phyloP scores from a whole-genome alignment of 2,888 invertebrate species.

The Metellina segmentata region DNA sequence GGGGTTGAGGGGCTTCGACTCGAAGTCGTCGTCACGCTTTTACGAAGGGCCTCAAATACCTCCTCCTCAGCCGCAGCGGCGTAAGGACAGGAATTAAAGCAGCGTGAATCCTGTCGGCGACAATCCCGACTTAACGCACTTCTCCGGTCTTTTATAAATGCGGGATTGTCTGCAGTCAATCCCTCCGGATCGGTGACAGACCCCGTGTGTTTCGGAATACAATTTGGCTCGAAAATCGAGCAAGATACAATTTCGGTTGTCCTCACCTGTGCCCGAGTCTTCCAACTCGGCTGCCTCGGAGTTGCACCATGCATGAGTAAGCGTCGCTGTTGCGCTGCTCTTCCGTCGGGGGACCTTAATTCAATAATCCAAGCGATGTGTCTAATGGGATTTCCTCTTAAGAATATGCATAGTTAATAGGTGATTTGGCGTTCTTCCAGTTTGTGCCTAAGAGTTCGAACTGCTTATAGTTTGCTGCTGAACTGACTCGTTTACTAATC shows the following conservation, averaged over 20 bases:
- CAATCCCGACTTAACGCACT: slow-evolving; percentile 25
- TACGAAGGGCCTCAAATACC: slow-evolving; percentile 25
- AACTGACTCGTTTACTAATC: background rate
- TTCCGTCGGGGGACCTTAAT: background rate
- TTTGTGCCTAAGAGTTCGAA: background rate
- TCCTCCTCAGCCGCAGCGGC: background rate
- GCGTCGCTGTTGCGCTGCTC: background rate
- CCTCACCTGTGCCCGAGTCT: background rate
- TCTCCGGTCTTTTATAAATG: slow-evolving; percentile 11
- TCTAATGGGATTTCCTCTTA: background rate
- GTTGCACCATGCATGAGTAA: background rate
- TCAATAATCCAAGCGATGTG: background rate
- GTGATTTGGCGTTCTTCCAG: slow-evolving; percentile 1
- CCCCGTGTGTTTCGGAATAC: slow-evolving; percentile 19
- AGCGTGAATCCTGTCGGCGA: slow-evolving; percentile 61
- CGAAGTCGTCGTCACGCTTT: slow-evolving; percentile 39
- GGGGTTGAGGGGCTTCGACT: slow-evolving; percentile 1
- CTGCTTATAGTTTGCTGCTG: background rate
- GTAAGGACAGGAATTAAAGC: slow-evolving; percentile 31
- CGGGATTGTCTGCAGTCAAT: background rate
- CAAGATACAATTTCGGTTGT: slow-evolving; percentile 29
- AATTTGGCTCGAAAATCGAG: background rate
- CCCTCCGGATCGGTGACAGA: slow-evolving; percentile 25
- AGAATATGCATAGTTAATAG: background rate
- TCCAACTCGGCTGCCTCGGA: background rate